Evolutionary conservation across 2,797 vertebrate genomes (phyloP).

Genomic region (Lepilemur ruficaudatus): DNA sequence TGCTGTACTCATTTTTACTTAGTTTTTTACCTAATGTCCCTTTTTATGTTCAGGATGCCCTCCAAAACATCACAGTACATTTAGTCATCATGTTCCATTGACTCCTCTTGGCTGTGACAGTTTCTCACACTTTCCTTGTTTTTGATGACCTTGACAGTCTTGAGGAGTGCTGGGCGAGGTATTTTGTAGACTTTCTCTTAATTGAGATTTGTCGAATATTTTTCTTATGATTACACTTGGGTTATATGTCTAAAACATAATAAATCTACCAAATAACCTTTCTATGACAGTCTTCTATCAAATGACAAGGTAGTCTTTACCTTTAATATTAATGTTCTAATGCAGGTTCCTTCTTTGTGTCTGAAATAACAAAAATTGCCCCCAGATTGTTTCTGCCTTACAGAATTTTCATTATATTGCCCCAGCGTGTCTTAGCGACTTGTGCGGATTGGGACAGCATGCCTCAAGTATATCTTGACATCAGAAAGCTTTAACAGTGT

Average conservation of each 20-base stretch:
- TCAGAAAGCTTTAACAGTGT: not conserved
- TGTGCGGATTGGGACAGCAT: not conserved
- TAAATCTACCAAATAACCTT: not conserved
- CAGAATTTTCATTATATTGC: not conserved
- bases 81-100: not conserved
- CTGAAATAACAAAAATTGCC: not conserved
- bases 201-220: not conserved
- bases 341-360: not conserved
- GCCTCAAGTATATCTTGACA: not conserved
- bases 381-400: not conserved
- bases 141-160: not conserved
- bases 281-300: not conserved
- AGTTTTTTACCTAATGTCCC: not conserved
- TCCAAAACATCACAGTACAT: not conserved
- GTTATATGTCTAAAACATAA: not conserved
- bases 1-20: not conserved
- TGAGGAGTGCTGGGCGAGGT: not conserved
- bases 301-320: not conserved
- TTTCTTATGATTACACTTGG: not conserved
- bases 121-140: not conserved
- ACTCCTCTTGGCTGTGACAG: not conserved
- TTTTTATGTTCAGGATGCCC: not conserved
- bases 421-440: not conserved
- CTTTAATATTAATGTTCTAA: not conserved
- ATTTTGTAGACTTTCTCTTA: not conserved